These are phyloP conservation scores for Sycobia sp. DNA, from an alignment of 1,140 invertebrate species.

Conservation along the genomic window DNA sequence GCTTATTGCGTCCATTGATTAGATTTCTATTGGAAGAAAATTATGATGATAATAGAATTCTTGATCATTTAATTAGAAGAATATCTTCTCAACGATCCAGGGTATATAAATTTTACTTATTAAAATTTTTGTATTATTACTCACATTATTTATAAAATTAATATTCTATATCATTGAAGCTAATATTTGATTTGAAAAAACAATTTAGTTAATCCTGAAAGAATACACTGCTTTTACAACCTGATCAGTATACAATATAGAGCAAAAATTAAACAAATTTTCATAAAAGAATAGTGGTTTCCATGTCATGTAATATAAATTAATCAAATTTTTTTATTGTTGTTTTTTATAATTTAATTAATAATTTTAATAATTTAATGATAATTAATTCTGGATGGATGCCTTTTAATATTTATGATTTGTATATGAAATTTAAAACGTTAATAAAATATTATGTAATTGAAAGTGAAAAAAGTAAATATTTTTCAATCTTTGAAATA, in stretches of 20 bases:
- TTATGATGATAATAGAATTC: constrained; percentile 79
- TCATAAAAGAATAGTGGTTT: no score
- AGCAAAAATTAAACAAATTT: no score
- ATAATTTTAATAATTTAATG: no score
- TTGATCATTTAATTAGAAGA: constrained; percentile 79
- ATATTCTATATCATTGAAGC: not conserved
- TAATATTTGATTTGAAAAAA: not conserved
- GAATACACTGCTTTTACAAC: not conserved
- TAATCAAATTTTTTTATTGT: no score
- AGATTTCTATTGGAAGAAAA: constrained; percentile 84
- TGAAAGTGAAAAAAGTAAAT: no score
- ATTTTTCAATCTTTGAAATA: constrained; percentile 54
- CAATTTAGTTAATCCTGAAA: not conserved
- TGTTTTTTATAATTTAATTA: no score
- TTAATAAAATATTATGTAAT: no score
- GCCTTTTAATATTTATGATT: no score
- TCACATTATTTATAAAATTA: not conserved
- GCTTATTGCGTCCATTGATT: constrained; percentile 80
- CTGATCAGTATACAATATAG: no score
- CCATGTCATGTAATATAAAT: no score
- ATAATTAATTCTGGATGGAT: no score
- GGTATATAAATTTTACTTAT: constrained; percentile 62
- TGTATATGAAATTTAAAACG: not conserved
- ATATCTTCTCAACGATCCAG: constrained; percentile 72
- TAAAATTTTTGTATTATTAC: not conserved